These are phyloP conservation scores for Drosophila setosimentum DNA, from an alignment of 2,888 invertebrate genomes.

Conservation along the genomic window DNA sequence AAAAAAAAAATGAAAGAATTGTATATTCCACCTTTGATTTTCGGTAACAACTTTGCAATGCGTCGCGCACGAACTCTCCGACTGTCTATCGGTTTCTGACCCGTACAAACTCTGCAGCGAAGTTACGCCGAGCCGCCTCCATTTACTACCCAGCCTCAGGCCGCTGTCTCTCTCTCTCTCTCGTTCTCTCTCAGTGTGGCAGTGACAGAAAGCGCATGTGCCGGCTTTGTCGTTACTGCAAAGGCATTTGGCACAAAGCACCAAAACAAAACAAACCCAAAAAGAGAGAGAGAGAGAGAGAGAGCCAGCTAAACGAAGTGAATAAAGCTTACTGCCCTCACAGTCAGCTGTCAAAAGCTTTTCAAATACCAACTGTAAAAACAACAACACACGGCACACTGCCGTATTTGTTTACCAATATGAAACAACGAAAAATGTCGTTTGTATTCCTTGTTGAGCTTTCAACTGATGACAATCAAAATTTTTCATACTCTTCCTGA, in stretches of 20 bases:
- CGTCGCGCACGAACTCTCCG: constrained; percentile 65
- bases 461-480: constrained; percentile 2
- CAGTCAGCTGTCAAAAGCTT: constrained; percentile 70
- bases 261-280: constrained; percentile 62
- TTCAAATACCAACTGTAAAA: neutral
- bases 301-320: constrained; percentile 17
- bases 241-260: constrained; percentile 41
- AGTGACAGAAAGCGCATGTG: constrained; percentile 53
- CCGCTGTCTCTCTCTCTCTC: constrained; percentile 13
- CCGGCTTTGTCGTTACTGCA: constrained; percentile 44
- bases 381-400: constrained; percentile 21
- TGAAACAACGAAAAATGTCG: neutral
- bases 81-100: constrained; percentile 75
- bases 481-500: neutral
- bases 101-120: constrained; percentile 75
- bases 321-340: constrained; percentile 59
- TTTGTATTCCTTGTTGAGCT: constrained; percentile 20
- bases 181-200: neutral
- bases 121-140: constrained; percentile 58
- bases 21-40: constrained; percentile 41
- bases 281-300: constrained; percentile 37
- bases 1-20: constrained; percentile 23
- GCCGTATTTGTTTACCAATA: constrained; percentile 50
- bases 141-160: constrained; percentile 54
- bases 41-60: constrained; percentile 45